phyloP scores from a whole-genome alignment of 2,113 vertebrate genomes.

The Chrysemys picta region DNA sequence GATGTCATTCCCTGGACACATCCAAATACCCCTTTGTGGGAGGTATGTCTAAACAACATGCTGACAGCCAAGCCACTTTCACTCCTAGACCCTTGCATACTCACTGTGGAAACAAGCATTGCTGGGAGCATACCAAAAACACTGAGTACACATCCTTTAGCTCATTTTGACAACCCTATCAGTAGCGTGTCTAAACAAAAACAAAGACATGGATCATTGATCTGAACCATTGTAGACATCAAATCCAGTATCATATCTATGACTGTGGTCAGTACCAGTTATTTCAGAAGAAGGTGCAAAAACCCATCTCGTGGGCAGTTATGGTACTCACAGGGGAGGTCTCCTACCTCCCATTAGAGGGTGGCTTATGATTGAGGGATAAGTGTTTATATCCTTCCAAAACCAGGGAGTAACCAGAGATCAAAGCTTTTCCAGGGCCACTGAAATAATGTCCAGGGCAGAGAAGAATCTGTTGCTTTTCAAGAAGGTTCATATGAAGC shows the following conservation, averaged over 20 bases:
- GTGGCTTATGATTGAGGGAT: neutral
- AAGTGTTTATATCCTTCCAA: neutral
- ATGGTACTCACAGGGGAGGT: neutral
- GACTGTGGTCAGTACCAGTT: neutral
- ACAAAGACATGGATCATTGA: neutral
- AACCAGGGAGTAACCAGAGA: neutral
- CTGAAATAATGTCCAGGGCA: neutral
- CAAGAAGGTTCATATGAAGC: neutral
- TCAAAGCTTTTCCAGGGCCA: neutral
- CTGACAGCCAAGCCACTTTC: neutral
- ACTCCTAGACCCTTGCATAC: neutral
- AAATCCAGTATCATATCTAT: neutral
- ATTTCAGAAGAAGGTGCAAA: accelerated
- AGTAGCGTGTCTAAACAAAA: neutral
- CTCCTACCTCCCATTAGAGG: neutral
- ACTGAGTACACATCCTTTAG: neutral
- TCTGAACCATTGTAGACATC: neutral
- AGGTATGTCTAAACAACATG: neutral
- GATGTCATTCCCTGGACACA: neutral
- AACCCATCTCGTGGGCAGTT: neutral
- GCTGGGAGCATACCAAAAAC: neutral
- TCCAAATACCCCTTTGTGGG: neutral
- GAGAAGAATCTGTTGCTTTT: neutral
- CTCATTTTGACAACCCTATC: neutral
- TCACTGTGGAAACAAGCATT: neutral